A percentile compares a stretch with the other conserved stretches of the same genome.
phyloP scores from a whole-genome alignment of 2,888 invertebrate genomes.

The Phaedon cochleariae region DNA sequence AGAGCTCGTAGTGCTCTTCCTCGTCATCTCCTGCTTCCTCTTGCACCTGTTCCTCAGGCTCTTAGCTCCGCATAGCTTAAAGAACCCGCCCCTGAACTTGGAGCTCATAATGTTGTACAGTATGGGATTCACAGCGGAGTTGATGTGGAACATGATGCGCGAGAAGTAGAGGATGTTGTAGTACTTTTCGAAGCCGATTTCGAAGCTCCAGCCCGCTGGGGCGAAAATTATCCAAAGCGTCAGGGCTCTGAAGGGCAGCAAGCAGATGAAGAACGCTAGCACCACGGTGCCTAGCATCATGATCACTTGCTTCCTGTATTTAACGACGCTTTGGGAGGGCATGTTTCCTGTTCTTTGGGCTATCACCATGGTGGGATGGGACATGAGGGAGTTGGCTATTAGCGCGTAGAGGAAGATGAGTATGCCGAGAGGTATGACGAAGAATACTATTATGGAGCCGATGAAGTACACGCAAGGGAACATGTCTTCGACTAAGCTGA shows the following conservation, averaged over 20 bases:
- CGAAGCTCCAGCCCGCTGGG: constrained; percentile 68
- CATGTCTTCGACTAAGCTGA: constrained; percentile 79
- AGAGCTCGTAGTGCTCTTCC: constrained; percentile 68
- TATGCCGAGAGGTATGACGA: constrained; percentile 82
- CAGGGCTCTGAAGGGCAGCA: constrained; percentile 88
- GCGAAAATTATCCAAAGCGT: constrained; percentile 87
- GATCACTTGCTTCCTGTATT: constrained; percentile 84
- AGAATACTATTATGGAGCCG: constrained; percentile 82
- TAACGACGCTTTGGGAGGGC: constrained; percentile 68
- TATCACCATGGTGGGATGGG: constrained; percentile 73
- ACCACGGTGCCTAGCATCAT: constrained; percentile 91
- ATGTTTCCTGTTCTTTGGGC: constrained; percentile 64
- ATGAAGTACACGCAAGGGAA: constrained; percentile 85
- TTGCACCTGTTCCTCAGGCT: constrained; percentile 57
- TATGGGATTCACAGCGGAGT: constrained; percentile 91
- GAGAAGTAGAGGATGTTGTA: constrained; percentile 86
- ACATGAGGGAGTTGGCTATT: constrained; percentile 86
- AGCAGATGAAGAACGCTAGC: constrained; percentile 87
- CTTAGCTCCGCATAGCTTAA: constrained; percentile 69
- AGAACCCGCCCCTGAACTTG: constrained; percentile 86
- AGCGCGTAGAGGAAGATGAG: constrained; percentile 84
- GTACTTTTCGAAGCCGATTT: constrained; percentile 79
- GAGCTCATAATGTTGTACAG: constrained; percentile 92
- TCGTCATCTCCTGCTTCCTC: constrained; percentile 64
- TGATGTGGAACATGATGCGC: constrained; percentile 87